Conservation (phyloP, 2,888 invertebrate species). For the Penaeus monodon region DNA sequence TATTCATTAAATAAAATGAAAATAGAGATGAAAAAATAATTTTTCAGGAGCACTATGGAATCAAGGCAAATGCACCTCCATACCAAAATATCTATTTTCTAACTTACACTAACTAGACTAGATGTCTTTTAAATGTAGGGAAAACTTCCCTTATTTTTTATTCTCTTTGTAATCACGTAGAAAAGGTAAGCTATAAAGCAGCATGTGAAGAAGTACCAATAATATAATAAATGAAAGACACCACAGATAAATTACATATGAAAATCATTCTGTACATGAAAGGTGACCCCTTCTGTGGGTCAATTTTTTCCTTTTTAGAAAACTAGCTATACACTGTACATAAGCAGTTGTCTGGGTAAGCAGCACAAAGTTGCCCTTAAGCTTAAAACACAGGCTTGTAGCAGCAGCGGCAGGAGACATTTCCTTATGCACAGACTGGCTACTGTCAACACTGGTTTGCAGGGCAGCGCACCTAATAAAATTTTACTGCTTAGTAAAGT, state of each 20-base stretch:
- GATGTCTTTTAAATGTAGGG: constrained; percentile 55
- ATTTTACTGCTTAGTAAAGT: constrained; percentile 21
- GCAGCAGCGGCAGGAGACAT: constrained; percentile 29
- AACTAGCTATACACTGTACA: constrained; percentile 54
- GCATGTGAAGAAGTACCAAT: constrained; percentile 49
- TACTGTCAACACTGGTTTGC: constrained; percentile 31
- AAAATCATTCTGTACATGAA: constrained; percentile 54
- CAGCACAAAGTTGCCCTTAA: constrained; percentile 39
- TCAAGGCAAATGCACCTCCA: constrained; percentile 57
- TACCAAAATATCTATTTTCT: constrained; percentile 58
- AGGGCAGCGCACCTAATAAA: constrained; percentile 16
- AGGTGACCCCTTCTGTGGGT: constrained; percentile 21
- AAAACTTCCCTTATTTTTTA: constrained; percentile 15
- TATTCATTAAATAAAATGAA: too few relatives aligned
- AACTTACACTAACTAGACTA: constrained; percentile 55
- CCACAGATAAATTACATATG: constrained; percentile 46
- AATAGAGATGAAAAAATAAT: constrained; percentile 41
- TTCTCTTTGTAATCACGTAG: constrained; percentile 40
- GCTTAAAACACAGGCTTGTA: constrained; percentile 29
- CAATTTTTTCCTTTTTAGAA: constrained; percentile 25
- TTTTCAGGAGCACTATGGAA: constrained; percentile 60
- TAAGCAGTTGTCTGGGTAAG: constrained; percentile 39
- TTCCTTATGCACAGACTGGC: constrained; percentile 27
- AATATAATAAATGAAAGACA: constrained; percentile 58
- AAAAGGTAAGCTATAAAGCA: constrained; percentile 54